phyloP scores from a whole-genome alignment of 1,140 invertebrate species.

The Antheraea mylitta region DNA sequence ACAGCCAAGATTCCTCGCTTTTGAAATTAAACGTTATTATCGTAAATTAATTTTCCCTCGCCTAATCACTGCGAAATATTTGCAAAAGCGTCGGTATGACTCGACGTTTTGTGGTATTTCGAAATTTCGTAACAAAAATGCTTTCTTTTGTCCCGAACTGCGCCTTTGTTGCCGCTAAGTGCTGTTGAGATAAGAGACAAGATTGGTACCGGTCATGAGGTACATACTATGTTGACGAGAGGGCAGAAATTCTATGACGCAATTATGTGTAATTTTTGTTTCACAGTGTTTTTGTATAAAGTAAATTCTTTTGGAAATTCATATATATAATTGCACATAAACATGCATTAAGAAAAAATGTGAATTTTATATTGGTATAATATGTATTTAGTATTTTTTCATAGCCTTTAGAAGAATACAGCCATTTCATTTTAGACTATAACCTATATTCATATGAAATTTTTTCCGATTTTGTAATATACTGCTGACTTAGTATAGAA shows the following conservation, averaged over 20 bases:
- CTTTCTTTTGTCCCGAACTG: background rate
- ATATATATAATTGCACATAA: too few species aligned
- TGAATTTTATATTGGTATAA: too few species aligned
- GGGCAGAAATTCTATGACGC: background rate
- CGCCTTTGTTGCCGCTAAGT: constrained; percentile 29
- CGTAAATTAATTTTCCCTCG: constrained; percentile 1
- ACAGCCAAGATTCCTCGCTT: constrained; percentile 56
- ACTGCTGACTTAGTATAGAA: too few species aligned
- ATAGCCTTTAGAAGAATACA: too few species aligned
- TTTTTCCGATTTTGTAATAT: too few species aligned
- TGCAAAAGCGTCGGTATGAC: background rate
- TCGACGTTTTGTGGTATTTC: constrained; percentile 1
- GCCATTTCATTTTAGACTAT: too few species aligned
- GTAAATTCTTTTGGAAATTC: background rate
- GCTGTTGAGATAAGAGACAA: constrained; percentile 27
- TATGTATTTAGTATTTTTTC: too few species aligned
- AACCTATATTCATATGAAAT: too few species aligned
- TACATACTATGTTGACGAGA: background rate
- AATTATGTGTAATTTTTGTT: background rate
- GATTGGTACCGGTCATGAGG: constrained; percentile 23
- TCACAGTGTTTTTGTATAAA: background rate
- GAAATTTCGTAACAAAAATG: background rate
- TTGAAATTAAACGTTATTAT: constrained; percentile 39
- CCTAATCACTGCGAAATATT: background rate
- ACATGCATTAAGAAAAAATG: too few species aligned